These are phyloP conservation scores for Agrypnia vestita DNA, from an alignment of 1,140 invertebrate genomes.

Conservation along the genomic window DNA sequence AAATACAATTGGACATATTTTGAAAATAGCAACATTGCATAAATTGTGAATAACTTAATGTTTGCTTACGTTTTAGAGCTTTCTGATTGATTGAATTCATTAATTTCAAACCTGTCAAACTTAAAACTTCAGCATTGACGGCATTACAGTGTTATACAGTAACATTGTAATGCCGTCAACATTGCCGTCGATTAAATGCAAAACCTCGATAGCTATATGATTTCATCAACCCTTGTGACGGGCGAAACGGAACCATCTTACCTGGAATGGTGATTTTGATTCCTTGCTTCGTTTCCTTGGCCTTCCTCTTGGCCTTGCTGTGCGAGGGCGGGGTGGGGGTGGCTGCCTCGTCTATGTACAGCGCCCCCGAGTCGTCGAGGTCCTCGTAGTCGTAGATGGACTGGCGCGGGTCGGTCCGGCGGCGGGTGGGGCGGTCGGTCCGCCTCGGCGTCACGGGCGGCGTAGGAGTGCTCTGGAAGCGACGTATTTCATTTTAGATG, in stretches of 20 bases:
- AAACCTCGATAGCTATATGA: too few relatives aligned
- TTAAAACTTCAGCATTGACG: too few relatives aligned
- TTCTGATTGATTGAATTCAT: too few relatives aligned
- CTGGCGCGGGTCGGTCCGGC: conserved; percentile 66
- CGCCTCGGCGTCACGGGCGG: conserved; percentile 62
- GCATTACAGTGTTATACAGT: too few relatives aligned
- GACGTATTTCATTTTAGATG: background rate
- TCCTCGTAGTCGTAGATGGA: conserved; percentile 68
- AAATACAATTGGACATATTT: too few relatives aligned
- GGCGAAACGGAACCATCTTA: background rate
- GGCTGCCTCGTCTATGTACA: conserved; percentile 68
- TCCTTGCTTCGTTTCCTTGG: conserved; percentile 6
- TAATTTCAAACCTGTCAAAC: too few relatives aligned
- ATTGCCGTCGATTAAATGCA: too few relatives aligned
- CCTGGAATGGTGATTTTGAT: conserved; percentile 67
- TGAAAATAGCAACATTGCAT: too few relatives aligned
- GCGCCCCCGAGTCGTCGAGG: conserved; percentile 66
- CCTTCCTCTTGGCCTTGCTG: background rate
- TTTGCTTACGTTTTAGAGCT: too few relatives aligned
- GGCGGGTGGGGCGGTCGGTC: conserved; percentile 66
- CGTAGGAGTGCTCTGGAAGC: background rate
- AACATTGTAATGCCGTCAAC: too few relatives aligned
- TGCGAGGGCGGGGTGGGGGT: conserved; percentile 17
- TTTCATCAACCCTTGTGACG: too few relatives aligned
- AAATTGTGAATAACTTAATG: too few relatives aligned